Conservation (phyloP, 2,797 vertebrate genomes). For the Nyctalus aviator region DNA sequence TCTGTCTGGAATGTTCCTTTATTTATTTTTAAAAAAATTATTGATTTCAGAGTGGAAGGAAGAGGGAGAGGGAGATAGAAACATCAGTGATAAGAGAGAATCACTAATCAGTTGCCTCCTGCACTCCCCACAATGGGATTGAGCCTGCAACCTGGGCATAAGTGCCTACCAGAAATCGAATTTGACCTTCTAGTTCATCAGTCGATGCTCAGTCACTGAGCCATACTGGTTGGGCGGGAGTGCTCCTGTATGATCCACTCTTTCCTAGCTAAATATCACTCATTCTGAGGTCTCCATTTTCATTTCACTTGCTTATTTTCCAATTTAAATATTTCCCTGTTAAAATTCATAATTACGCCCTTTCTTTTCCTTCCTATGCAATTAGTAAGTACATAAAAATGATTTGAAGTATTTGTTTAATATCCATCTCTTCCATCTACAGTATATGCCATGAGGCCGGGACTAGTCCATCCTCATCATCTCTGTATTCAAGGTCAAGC, state of each 20-base stretch:
- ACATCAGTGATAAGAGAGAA: too few relatives aligned
- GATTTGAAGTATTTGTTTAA: not conserved
- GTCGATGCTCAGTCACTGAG: too few relatives aligned
- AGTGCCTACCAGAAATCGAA: too few relatives aligned
- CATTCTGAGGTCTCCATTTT: not conserved
- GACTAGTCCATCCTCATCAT: too few relatives aligned
- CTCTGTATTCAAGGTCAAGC: not conserved
- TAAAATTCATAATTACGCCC: not conserved
- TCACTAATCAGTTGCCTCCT: too few relatives aligned
- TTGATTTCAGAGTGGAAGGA: too few relatives aligned
- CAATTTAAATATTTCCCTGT: conserved; percentile 17
- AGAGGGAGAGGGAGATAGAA: too few relatives aligned
- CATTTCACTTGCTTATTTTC: not conserved
- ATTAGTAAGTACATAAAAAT: not conserved
- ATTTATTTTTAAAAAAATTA: too few relatives aligned
- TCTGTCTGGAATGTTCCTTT: not conserved
- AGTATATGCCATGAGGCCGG: not conserved
- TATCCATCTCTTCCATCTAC: not conserved
- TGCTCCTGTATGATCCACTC: not conserved
- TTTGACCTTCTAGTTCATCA: too few relatives aligned
- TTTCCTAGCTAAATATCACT: not conserved
- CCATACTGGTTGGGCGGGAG: not conserved
- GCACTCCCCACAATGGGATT: too few relatives aligned
- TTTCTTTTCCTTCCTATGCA: conserved; percentile 29
- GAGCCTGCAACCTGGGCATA: too few relatives aligned